phyloP scores from a whole-genome alignment of 2,888 invertebrate genomes.

The Philopedon plagiatum region DNA sequence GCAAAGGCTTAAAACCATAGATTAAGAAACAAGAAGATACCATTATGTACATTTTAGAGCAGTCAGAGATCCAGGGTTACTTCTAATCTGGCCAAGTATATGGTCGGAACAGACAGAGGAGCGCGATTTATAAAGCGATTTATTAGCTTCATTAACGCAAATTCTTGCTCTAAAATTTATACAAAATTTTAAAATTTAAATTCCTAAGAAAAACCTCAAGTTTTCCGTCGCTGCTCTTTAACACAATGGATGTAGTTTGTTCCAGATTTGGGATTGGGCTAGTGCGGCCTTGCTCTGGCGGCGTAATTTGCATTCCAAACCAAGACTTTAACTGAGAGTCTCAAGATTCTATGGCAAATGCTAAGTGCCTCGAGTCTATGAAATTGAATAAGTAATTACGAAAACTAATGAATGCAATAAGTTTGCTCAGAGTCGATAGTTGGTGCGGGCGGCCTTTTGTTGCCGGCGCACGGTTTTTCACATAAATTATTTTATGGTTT shows the following conservation, averaged over 20 bases:
- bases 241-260: slow-evolving; percentile 25
- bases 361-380: slow-evolving; percentile 12
- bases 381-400: slow-evolving; percentile 36
- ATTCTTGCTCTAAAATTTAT: neutral
- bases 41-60: no score
- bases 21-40: no score
- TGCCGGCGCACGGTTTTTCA: neutral
- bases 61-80: no score
- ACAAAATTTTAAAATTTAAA: slow-evolving; percentile 1
- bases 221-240: slow-evolving; percentile 23
- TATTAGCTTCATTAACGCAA: neutral
- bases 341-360: slow-evolving; percentile 8
- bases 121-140: no score
- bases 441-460: neutral
- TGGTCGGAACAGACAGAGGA: no score
- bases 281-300: slow-evolving; percentile 18
- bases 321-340: slow-evolving; percentile 7
- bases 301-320: slow-evolving; percentile 46
- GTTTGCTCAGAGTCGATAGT: slow-evolving; percentile 1
- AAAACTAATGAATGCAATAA: slow-evolving; percentile 35
- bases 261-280: slow-evolving; percentile 13
- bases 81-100: no score
- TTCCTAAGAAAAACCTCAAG: neutral
- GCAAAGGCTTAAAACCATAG: no score
- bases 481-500: neutral